phyloP scores from a whole-genome alignment of 2,888 invertebrate genomes.

The Eulithis prunata region DNA sequence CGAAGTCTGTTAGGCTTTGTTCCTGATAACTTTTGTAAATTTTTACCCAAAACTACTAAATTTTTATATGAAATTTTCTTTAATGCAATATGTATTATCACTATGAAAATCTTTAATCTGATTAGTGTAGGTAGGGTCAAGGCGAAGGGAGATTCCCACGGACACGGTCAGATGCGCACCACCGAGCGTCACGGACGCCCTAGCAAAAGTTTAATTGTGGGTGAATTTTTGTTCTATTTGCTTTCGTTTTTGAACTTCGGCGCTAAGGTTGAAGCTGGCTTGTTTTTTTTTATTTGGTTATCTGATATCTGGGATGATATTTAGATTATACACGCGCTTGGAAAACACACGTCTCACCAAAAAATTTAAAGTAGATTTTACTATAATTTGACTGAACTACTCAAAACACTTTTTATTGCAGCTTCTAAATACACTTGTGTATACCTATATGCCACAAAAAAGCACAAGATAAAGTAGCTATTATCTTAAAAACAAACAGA shows the following conservation, averaged over 20 bases:
- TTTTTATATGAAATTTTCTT: too few species aligned
- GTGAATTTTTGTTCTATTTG: constrained; percentile 14
- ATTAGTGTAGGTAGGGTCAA: constrained; percentile 29
- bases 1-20: too few species aligned
- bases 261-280: neutral
- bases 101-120: constrained; percentile 12
- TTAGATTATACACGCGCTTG: too few species aligned
- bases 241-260: constrained; percentile 9
- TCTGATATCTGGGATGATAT: too few species aligned
- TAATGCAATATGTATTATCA: neutral
- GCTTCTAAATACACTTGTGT: too few species aligned
- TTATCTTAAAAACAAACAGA: constrained; percentile 10
- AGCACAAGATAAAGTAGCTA: constrained; percentile 7
- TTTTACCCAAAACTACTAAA: too few species aligned
- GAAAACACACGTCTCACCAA: too few species aligned
- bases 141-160: constrained; percentile 53
- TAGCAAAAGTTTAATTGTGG: constrained; percentile 37
- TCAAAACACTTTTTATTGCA: too few species aligned
- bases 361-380: too few species aligned
- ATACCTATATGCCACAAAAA: neutral
- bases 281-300: neutral
- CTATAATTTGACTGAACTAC: too few species aligned
- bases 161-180: constrained; percentile 51
- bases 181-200: constrained; percentile 43
- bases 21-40: too few species aligned